Conservation (phyloP, 2,113 vertebrate genomes). For the Cochlearius cochlearius region DNA sequence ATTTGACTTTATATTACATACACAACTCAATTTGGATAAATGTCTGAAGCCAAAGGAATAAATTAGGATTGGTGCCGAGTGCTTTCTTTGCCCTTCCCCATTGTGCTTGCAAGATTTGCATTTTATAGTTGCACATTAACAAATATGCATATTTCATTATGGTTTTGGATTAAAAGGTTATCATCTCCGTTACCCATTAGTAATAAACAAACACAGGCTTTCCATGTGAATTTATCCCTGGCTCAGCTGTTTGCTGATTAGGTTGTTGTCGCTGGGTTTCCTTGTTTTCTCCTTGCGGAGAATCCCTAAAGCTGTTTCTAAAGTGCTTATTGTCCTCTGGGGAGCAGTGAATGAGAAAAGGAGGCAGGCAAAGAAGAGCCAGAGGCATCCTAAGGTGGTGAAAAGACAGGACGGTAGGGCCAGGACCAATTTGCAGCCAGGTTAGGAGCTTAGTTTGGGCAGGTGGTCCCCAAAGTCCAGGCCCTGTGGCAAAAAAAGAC, state of each 20-base stretch:
- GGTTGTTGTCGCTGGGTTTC: constrained; percentile 55
- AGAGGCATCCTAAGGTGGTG: not conserved
- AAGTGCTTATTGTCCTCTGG: constrained; percentile 38
- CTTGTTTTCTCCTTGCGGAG: constrained; percentile 65
- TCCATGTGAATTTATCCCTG: constrained; percentile 63
- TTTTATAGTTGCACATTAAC: constrained; percentile 72
- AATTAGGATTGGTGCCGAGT: constrained; percentile 62
- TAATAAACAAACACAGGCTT: constrained; percentile 72
- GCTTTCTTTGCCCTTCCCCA: constrained; percentile 64
- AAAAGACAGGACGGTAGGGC: not conserved
- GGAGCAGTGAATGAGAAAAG: constrained; percentile 1
- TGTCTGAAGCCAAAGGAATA: constrained; percentile 69
- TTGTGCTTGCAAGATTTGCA: constrained; percentile 70
- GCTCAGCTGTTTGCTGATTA: constrained; percentile 68
- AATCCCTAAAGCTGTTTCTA: constrained; percentile 33
- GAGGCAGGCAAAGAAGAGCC: not conserved
- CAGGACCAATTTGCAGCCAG: not conserved
- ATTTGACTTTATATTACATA: constrained; percentile 73
- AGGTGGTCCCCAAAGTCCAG: not conserved
- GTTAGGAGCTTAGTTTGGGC: not conserved
- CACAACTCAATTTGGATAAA: constrained; percentile 76
- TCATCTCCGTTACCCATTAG: constrained; percentile 71
- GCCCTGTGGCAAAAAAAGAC: not conserved
- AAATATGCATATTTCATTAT: constrained; percentile 78
- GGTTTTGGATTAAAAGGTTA: constrained; percentile 74